phyloP scores from a whole-genome alignment of 1,140 invertebrate genomes.

The Platyura marginata region DNA sequence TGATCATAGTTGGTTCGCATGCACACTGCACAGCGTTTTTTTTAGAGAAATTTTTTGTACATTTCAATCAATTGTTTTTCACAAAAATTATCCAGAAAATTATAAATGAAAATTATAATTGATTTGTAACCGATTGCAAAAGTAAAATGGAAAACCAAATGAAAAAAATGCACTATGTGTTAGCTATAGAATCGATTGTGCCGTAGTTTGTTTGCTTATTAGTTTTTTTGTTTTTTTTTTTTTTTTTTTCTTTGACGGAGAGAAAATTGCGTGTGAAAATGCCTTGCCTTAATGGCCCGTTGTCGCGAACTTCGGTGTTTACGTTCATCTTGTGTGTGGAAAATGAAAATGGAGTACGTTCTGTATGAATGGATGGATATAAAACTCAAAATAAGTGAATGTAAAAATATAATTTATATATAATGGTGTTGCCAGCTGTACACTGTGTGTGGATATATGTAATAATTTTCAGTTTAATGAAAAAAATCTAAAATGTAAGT shows the following conservation, averaged over 20 bases:
- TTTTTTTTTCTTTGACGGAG: too few relatives aligned
- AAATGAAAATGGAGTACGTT: neutral
- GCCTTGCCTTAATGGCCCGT: neutral
- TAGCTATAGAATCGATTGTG: too few relatives aligned
- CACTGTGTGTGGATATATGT: too few relatives aligned
- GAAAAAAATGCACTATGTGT: too few relatives aligned
- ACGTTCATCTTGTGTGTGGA: neutral
- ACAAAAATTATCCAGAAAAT: neutral
- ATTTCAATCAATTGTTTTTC: neutral
- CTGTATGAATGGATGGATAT: neutral
- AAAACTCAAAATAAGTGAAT: neutral
- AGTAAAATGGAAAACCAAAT: too few relatives aligned
- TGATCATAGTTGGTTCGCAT: slow-evolving; percentile 4
- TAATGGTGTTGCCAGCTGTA: neutral
- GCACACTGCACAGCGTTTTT: slow-evolving; percentile 3
- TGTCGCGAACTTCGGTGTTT: neutral
- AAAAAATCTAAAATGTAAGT: neutral
- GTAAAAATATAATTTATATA: too few relatives aligned
- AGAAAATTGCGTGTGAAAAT: neutral
- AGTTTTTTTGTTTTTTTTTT: too few relatives aligned
- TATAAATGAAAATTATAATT: neutral
- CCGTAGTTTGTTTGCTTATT: too few relatives aligned
- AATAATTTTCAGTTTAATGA: too few relatives aligned
- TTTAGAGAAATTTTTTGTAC: neutral
- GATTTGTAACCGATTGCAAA: too few relatives aligned